Conservation (phyloP, 2,888 invertebrate species). For the Rhingia campestris region DNA sequence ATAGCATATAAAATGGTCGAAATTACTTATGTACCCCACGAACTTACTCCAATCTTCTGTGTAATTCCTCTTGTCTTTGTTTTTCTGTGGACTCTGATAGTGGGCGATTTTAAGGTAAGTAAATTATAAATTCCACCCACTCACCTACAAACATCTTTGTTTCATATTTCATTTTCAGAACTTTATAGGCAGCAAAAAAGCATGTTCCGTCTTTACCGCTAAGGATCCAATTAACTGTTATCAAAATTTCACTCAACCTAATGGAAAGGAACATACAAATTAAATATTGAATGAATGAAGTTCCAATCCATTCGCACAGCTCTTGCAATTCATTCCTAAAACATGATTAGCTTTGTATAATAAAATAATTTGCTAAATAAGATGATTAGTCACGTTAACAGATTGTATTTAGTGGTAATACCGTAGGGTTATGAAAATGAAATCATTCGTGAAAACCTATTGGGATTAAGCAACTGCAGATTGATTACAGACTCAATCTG, state of each 20-base stretch:
- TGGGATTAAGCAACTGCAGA: no score
- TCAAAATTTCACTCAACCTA: slow-evolving; percentile 76
- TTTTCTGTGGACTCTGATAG: slow-evolving; percentile 79
- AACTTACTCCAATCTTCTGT: slow-evolving; percentile 76
- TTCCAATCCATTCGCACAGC: not conserved
- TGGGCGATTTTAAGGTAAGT: slow-evolving; percentile 78
- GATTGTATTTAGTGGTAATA: no score
- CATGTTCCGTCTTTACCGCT: slow-evolving; percentile 77
- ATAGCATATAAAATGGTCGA: slow-evolving; percentile 28
- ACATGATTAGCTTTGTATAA: not conserved
- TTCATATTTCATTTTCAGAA: slow-evolving; percentile 75
- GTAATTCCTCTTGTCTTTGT: slow-evolving; percentile 79
- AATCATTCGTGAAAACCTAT: no score
- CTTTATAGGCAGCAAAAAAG: slow-evolving; percentile 77
- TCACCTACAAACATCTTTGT: slow-evolving; percentile 72
- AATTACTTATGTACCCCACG: slow-evolving; percentile 57
- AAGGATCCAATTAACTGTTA: slow-evolving; percentile 81
- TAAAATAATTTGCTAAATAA: not conserved
- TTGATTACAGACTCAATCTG: no score
- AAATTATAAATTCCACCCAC: slow-evolving; percentile 8
- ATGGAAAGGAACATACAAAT: slow-evolving; percentile 35
- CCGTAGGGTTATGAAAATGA: no score
- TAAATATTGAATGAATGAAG: not conserved
- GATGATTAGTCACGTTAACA: slow-evolving; percentile 5
- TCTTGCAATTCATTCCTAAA: not conserved